Evolutionary conservation across 2,113 vertebrate species (phyloP), one percentile per base, ranked within the genome.

Genomic region (Cariama cristata): DNA sequence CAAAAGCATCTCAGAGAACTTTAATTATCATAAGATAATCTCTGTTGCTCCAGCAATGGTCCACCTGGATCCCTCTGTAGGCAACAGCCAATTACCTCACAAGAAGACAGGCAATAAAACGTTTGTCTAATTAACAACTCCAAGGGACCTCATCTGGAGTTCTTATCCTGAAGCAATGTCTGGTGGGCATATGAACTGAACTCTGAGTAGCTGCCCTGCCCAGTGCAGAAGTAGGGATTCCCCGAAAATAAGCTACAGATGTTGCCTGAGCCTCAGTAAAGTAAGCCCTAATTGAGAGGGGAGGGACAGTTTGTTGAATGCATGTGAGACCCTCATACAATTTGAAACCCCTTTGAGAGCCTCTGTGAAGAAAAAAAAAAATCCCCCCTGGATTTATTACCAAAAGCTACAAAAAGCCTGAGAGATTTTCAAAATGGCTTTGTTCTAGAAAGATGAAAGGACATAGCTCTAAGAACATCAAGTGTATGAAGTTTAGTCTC

Each of bases 401-500:
- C 94, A 95, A 96, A 97, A 96, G 92, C 81, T 97, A 94, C 90
- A 96, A 97, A 96, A 97, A 96, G 88, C 97, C 93, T 90, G 81
- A 82, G 96, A 97, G 97, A 94, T 95, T 97, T 96, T 97, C 96
- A 94, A 95, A 96, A 97, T 97, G 85, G 63, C 95, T 97, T 97
- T 97, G 95, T 97, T 97, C 95, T 97, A 66, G 81, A 88, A 95
- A 96, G 96, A 96, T 97, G 93, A 97, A 97, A 97, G 67, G 79
- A 95, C 93, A 80, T 33, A 95, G 90, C 85, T 95, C 92, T 94
- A 92, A 93, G 93, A 95, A 88, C 82, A 93, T 82, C 92, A 88
- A 96, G 81, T 88, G 63, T 93, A 94, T 90, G 95, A 97, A 93
- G 92, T 83, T 95, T 90, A 86, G 87, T 94, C 95, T 95, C 96